Percentiles rank a stretch among this genome's conserved stretches.
phyloP scores from a whole-genome alignment of 64 coral and sea anemone genomes.

The Dendronephthya gigantea region DNA sequence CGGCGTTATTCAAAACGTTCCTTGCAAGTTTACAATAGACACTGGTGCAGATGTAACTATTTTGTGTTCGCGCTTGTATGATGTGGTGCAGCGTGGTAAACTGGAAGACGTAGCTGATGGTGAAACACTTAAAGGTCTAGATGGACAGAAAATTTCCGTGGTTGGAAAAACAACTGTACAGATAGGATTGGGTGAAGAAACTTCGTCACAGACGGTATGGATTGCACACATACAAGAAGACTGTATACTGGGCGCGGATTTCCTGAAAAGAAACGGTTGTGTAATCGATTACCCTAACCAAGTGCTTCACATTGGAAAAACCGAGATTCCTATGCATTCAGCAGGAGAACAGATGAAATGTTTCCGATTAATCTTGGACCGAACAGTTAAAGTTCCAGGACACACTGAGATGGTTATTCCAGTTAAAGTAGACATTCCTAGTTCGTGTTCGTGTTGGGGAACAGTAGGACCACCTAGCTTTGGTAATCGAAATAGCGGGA shows the following conservation, averaged over 20 bases:
- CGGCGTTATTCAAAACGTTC: constrained; percentile 26
- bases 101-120: not conserved
- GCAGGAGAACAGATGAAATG: not conserved
- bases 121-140: constrained; percentile 27
- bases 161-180: constrained; percentile 25
- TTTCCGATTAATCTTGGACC: constrained; percentile 18
- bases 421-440: constrained; percentile 11
- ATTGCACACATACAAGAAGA: constrained; percentile 39
- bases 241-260: constrained; percentile 33
- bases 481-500: not conserved
- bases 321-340: constrained; percentile 1
- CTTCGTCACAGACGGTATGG: constrained; percentile 16
- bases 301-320: not conserved
- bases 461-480: constrained; percentile 27
- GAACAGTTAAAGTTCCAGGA: constrained; percentile 14
- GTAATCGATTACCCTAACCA: constrained; percentile 37
- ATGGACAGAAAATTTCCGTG: constrained; percentile 32
- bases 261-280: constrained; percentile 26
- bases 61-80: constrained; percentile 30
- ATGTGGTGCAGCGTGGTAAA: constrained; percentile 14
- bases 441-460: constrained; percentile 24
- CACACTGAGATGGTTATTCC: constrained; percentile 30
- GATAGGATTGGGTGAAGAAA: constrained; percentile 29
- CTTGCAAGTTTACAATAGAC: constrained; percentile 32
- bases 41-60: constrained; percentile 32